Evolutionary conservation across 2,888 invertebrate species (phyloP).

Genomic region (Ganaspis brasiliensis): DNA sequence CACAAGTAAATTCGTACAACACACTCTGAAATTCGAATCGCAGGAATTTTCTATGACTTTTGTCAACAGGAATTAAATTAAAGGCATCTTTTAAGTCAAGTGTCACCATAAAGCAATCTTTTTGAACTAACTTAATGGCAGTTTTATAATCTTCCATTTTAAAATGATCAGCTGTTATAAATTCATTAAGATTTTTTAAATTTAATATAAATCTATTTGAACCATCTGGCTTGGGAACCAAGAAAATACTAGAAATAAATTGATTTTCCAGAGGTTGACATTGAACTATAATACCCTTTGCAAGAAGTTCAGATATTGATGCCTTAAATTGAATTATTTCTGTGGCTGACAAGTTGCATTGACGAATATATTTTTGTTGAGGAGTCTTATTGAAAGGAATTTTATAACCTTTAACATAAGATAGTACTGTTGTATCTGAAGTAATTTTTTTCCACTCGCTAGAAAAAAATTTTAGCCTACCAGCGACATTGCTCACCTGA

Average conservation of each 20-base stretch:
- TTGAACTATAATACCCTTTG: slow-evolving; percentile 37
- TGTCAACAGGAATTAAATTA: slow-evolving; percentile 44
- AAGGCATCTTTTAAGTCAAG: slow-evolving; percentile 53
- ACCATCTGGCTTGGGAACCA: slow-evolving; percentile 44
- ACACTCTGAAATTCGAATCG: slow-evolving; percentile 44
- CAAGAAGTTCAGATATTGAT: neutral
- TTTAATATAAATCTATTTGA: slow-evolving; percentile 40
- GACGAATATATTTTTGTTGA: neutral
- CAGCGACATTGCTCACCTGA: neutral
- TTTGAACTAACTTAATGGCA: slow-evolving; percentile 28
- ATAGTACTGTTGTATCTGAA: slow-evolving; percentile 11
- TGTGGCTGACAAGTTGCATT: neutral
- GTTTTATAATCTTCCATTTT: slow-evolving; percentile 46
- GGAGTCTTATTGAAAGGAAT: slow-evolving; percentile 7
- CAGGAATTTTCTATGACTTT: slow-evolving; percentile 48
- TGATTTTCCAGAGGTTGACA: slow-evolving; percentile 8
- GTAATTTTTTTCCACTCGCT: slow-evolving; percentile 15
- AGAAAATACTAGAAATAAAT: slow-evolving; percentile 46
- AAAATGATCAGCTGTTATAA: slow-evolving; percentile 45
- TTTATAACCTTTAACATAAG: slow-evolving; percentile 43
- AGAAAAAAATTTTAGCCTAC: neutral
- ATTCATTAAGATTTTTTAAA: too few relatives aligned
- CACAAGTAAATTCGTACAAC: slow-evolving; percentile 36
- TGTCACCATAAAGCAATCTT: slow-evolving; percentile 41
- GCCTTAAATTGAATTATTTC: slow-evolving; percentile 12